These are phyloP conservation scores for Babylonia areolata DNA, from an alignment of 1,140 invertebrate species.

Conservation along the genomic window DNA sequence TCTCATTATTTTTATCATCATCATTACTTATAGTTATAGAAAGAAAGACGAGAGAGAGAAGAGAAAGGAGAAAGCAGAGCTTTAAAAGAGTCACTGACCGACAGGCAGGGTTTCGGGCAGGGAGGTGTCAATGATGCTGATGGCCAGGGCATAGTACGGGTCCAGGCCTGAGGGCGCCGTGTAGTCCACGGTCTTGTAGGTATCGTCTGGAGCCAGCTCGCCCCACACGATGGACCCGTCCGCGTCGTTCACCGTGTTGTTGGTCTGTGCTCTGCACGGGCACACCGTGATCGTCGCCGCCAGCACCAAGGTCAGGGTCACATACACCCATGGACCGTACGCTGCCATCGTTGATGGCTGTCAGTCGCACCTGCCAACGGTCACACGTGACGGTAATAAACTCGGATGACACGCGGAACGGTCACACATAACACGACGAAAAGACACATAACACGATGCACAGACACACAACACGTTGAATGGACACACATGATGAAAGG, in stretches of 20 bases:
- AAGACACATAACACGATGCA: too few relatives aligned
- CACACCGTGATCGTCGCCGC: background rate
- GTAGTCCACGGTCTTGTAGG: slow-evolving; percentile 37
- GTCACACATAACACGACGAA: too few relatives aligned
- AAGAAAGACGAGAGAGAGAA: background rate
- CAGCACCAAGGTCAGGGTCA: slow-evolving; percentile 1
- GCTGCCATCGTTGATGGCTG: background rate
- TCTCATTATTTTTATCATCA: too few relatives aligned
- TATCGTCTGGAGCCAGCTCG: slow-evolving; percentile 26
- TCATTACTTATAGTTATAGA: too few relatives aligned
- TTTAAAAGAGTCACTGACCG: slow-evolving; percentile 22
- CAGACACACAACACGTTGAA: too few relatives aligned
- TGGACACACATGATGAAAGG: too few relatives aligned
- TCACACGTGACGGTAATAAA: too few relatives aligned
- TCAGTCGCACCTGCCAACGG: too few relatives aligned
- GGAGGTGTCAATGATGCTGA: slow-evolving; percentile 53
- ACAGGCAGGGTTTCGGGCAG: slow-evolving; percentile 50
- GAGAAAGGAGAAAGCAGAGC: background rate
- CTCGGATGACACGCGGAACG: too few relatives aligned
- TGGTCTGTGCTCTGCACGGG: slow-evolving; percentile 16
- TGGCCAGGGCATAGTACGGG: slow-evolving; percentile 52
- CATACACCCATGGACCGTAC: background rate
- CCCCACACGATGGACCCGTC: slow-evolving; percentile 26
- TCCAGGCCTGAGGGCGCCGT: slow-evolving; percentile 50
- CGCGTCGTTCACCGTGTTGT: background rate